Percentiles rank a stretch among this genome's conserved stretches.
These are phyloP conservation scores for Aphaenogaster rudis DNA, from an alignment of 1,140 invertebrate genomes.

Conservation along the genomic window DNA sequence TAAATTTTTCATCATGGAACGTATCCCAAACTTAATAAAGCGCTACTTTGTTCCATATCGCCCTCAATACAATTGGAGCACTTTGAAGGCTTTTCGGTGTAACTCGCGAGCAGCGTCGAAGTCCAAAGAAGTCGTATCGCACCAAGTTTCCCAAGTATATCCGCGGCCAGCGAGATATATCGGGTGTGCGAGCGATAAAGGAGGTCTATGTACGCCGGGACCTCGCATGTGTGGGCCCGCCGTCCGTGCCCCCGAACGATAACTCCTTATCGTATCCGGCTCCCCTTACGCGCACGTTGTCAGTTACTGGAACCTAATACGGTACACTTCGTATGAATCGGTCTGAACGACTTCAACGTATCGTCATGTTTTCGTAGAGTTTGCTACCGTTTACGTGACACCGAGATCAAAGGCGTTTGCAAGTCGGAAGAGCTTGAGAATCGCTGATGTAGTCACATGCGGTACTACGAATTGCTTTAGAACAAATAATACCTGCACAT, in stretches of 20 bases:
- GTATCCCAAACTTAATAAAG: background rate
- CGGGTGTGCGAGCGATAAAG: conserved; percentile 71
- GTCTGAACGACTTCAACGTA: conserved; percentile 44
- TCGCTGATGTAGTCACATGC: background rate
- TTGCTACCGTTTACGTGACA: conserved; percentile 44
- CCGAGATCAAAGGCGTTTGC: conserved; percentile 8
- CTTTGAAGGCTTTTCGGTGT: conserved; percentile 11
- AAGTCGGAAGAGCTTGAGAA: conserved; percentile 29
- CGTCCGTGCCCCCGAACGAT: conserved; percentile 78
- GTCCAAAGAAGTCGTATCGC: conserved; percentile 28
- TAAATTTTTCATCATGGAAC: background rate
- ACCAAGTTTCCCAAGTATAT: conserved; percentile 69
- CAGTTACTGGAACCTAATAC: conserved; percentile 73
- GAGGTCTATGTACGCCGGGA: conserved; percentile 36
- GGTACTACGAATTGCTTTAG: conserved; percentile 9
- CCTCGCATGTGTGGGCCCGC: conserved; percentile 56
- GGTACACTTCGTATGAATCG: conserved; percentile 57
- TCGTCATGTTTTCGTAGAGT: conserved; percentile 46
- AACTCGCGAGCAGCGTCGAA: conserved; percentile 4
- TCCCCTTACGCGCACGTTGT: conserved; percentile 79
- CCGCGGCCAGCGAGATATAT: conserved; percentile 63
- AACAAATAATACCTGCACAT: background rate
- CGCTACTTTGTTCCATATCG: background rate
- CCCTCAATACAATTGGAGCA: background rate
- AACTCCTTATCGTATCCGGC: conserved; percentile 85